Evolutionary conservation across 2,113 vertebrate species (phyloP).

Genomic region (Phoenicopterus ruber): DNA sequence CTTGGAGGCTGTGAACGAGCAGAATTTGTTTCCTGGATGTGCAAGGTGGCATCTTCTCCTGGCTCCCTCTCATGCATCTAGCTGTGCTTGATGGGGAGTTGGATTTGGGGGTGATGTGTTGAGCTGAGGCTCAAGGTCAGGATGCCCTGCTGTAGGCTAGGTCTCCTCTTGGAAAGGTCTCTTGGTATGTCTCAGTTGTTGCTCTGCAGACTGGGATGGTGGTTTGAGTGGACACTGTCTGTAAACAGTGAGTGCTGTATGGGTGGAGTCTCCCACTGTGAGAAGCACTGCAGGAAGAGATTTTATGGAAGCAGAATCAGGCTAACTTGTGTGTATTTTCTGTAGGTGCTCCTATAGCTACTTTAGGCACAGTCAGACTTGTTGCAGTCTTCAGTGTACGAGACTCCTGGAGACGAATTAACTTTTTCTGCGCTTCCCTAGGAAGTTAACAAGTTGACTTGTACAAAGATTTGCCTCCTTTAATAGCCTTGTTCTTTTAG

Average conservation of each 20-base stretch:
- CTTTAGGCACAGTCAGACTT: background rate
- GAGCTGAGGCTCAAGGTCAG: background rate
- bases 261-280: background rate
- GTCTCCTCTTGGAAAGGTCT: background rate
- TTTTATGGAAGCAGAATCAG: background rate
- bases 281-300: background rate
- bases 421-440: background rate
- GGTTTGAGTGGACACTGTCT: background rate
- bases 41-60: background rate
- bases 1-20: background rate
- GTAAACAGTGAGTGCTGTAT: background rate
- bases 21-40: background rate
- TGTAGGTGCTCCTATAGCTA: background rate
- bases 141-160: background rate
- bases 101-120: background rate
- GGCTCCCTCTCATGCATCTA: background rate
- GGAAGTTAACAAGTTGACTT: background rate
- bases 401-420: background rate
- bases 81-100: background rate
- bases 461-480: background rate
- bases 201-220: background rate
- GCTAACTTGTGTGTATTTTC: background rate
- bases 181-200: background rate
- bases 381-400: background rate
- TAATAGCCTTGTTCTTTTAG: background rate